Evolutionary conservation across 2,113 vertebrate genomes (phyloP).

Genomic region (Pangasianodon hypophthalmus): DNA sequence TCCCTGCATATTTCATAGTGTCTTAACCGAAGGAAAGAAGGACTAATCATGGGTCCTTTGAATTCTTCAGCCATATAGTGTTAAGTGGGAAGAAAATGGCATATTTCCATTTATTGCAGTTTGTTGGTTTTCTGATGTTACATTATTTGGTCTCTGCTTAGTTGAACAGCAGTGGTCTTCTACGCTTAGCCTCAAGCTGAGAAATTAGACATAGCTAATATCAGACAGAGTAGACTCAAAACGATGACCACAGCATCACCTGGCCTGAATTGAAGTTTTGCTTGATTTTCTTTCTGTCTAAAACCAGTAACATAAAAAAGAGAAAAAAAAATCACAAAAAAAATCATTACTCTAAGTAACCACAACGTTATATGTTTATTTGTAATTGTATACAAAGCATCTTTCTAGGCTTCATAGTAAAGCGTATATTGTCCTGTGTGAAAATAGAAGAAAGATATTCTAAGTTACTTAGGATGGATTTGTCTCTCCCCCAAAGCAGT

Average conservation of each 20-base stretch:
- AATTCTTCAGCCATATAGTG: slow-evolving; percentile 87
- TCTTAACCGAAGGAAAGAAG: slow-evolving; percentile 88
- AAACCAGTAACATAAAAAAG: slow-evolving; percentile 55
- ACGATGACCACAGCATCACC: slow-evolving; percentile 79
- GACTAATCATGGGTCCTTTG: slow-evolving; percentile 69
- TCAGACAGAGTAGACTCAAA: slow-evolving; percentile 63
- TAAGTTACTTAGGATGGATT: slow-evolving; percentile 81
- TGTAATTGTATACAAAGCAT: slow-evolving; percentile 81
- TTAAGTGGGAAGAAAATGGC: slow-evolving; percentile 81
- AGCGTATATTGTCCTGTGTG: slow-evolving; percentile 80
- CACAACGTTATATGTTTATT: slow-evolving; percentile 71
- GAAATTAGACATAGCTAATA: slow-evolving; percentile 55
- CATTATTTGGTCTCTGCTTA: slow-evolving; percentile 77
- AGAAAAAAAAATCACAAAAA: slow-evolving; percentile 51
- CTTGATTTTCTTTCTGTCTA: slow-evolving; percentile 64
- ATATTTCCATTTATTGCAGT: slow-evolving; percentile 73
- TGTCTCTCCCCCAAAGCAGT: slow-evolving; percentile 74
- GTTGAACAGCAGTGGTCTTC: slow-evolving; percentile 70
- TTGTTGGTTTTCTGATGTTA: slow-evolving; percentile 69
- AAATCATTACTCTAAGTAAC: slow-evolving; percentile 65
- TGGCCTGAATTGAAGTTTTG: slow-evolving; percentile 76
- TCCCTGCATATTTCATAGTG: slow-evolving; percentile 90
- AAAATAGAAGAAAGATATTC: slow-evolving; percentile 74
- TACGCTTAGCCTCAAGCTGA: slow-evolving; percentile 53
- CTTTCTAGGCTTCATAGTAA: slow-evolving; percentile 84